Evolutionary conservation across 2,888 invertebrate genomes (phyloP), one percentile per base, ranked within the genome.

Genomic region (Bombyx huttoni): DNA sequence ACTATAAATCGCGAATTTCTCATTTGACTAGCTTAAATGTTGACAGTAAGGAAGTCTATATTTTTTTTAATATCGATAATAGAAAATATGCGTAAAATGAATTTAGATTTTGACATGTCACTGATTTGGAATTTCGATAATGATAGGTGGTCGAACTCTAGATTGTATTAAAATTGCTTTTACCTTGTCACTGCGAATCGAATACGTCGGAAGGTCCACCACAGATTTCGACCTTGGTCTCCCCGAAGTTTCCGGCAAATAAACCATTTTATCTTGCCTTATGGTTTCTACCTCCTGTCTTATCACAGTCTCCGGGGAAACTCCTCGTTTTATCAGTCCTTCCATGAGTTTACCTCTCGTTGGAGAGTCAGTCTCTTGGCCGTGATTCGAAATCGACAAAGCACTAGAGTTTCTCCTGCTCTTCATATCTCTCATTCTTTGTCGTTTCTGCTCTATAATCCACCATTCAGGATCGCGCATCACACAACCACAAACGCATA

Each of bases 401-500:
- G 83, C 85, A 61, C 86, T 89, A 1, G 91, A 90, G 50, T 86
- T 80, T 56, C 84, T 87, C 0, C 79, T 77, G 34, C 77, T 64
- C 68, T 75, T 70, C 24, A 70, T 57, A 58, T 76, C 75, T 55
- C 76, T 74, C 14, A 57, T 64, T 51, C 63, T 67, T 55, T 83
- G 90, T 68, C 87, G 90, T 63, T 90, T 90, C 63, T 93, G 92
- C 62, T 92, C 92, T 50, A 86, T 61, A 8, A 82, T 89, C 90
- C 92, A 91, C 96, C 96, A 96, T 62, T 96, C 94, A 0, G 97
- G 94, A 73, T 97, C 96, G 50, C 94, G 89, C 95, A 97, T 96
- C 0, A 96, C 89, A 33, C 94, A 91, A 0, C 96, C 97, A 72
- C 95, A 96, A 0, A 95, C 94, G 67, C 95, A 94, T 68, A 96